Evolutionary conservation across 2,113 vertebrate species (phyloP).

Genomic region (Cryptotis parvus): DNA sequence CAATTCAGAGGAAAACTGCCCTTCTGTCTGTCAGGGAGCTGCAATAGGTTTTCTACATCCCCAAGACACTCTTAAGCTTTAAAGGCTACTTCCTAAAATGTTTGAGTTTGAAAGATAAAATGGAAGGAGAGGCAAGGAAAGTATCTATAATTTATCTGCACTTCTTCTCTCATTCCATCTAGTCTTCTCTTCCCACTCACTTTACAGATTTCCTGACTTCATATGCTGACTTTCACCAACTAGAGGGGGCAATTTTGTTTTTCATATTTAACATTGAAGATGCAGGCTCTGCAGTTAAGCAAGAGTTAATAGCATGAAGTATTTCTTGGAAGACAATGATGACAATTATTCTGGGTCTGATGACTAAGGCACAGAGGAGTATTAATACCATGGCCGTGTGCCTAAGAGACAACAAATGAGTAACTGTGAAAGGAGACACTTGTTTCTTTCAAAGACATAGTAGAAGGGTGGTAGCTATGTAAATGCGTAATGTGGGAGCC

Average conservation of each 20-base stretch:
- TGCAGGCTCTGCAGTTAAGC: neutral
- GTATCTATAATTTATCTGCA: rapidly evolving
- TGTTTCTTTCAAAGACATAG: neutral
- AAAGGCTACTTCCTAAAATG: neutral
- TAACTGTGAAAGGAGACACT: neutral
- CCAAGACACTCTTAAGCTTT: neutral
- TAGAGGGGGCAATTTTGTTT: neutral
- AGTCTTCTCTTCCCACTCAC: neutral
- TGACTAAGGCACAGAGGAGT: neutral
- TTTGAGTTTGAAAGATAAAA: neutral
- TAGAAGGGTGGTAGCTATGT: neutral
- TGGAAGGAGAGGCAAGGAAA: neutral
- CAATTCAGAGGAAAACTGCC: neutral
- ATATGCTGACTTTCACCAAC: neutral
- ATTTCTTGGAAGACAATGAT: constrained; percentile 2
- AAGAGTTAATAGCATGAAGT: too few species aligned
- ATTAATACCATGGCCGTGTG: neutral
- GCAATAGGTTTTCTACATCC: neutral
- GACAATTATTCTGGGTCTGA: neutral
- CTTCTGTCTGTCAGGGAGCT: neutral
- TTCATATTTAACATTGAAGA: neutral
- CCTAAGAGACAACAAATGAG: neutral
- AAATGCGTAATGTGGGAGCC: neutral
- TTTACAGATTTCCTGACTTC: neutral
- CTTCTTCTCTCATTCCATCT: neutral